phyloP scores from a whole-genome alignment of 2,113 vertebrate species.

The Tetrao urogallus region DNA sequence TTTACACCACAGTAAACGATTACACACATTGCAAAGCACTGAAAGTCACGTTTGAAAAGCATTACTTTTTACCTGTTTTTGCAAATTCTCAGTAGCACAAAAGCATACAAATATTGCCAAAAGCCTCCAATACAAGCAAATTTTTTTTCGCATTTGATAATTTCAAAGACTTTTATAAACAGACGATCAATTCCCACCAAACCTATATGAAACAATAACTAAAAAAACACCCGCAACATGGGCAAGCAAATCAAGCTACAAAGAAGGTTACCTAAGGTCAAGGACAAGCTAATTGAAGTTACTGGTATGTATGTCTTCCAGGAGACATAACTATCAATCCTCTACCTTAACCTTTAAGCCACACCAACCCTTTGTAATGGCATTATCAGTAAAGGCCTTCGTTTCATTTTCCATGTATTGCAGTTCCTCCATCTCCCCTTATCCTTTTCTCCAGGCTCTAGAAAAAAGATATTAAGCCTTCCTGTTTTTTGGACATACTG shows the following conservation, averaged over 20 bases:
- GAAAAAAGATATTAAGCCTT: background rate
- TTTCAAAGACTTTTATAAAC: background rate
- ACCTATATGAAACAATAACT: background rate
- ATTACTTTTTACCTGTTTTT: background rate
- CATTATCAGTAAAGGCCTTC: background rate
- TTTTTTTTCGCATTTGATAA: background rate
- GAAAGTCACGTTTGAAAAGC: background rate
- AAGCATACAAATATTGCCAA: background rate
- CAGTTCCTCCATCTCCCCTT: background rate
- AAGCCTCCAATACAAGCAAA: background rate
- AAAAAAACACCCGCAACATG: too few relatives aligned
- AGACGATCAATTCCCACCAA: background rate
- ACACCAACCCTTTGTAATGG: fast-evolving
- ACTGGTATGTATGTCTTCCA: fast-evolving
- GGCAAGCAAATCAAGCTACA: background rate
- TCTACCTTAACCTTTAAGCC: background rate
- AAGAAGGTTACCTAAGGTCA: background rate
- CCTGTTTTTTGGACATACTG: background rate
- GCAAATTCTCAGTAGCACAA: background rate
- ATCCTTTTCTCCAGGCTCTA: background rate
- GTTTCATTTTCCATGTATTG: background rate
- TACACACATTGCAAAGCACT: constrained; percentile 23
- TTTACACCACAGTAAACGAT: background rate
- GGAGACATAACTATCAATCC: background rate
- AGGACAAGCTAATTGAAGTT: background rate